Base-by-base conservation (phyloP, 2,797 vertebrate genomes). In the Enteromius argenteus region DNA sequence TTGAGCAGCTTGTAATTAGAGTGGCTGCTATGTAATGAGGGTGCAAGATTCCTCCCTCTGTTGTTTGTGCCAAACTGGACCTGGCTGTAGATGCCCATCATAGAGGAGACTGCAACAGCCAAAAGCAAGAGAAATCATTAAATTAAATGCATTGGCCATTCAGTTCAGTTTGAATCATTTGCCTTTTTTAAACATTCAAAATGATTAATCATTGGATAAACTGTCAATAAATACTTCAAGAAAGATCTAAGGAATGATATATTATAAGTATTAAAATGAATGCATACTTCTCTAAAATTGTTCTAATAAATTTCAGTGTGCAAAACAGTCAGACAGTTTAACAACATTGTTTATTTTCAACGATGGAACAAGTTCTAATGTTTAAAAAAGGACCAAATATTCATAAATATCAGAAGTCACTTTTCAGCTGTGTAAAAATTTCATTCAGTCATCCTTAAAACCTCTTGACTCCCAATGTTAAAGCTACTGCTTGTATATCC, bases 1-100 rank as follows among this genome's bases (percentile, higher is more conserved):
- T 94, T 94, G 92, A 96, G 93, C 93, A 95, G 93, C 92, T 95
- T 95, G 95, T 96, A 96, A 96, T 96, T 95, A 96, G 94, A 95
- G 95, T 95, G 94, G 93, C 92, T 92, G 92, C 93, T 93, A 91
- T 96, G 95, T 96, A 96, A 96, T 96, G 95, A 96, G 94, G 95
- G 95, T 96, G 94, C 95, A 94, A 93, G 94, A 95, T 96, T 96
- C 94, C 95, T 89, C 90, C 90, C 90, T 88, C 85, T 82, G 92
- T 88, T 87, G 87, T 91, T 80, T 27, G 89, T 94, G 95, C 95
- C 95, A 96, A 94, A 92, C 90, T 89, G 92, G 93, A 94, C 92
- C 75, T 35, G 78, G 87, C 88, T 86, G 86, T 89, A 78, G 90
- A 90, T 90, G 92, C 90, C 83, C 88, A 84, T 86, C 86, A 84